Conservation (phyloP, 2,113 vertebrate species). For the Micronycteris hirsuta region DNA sequence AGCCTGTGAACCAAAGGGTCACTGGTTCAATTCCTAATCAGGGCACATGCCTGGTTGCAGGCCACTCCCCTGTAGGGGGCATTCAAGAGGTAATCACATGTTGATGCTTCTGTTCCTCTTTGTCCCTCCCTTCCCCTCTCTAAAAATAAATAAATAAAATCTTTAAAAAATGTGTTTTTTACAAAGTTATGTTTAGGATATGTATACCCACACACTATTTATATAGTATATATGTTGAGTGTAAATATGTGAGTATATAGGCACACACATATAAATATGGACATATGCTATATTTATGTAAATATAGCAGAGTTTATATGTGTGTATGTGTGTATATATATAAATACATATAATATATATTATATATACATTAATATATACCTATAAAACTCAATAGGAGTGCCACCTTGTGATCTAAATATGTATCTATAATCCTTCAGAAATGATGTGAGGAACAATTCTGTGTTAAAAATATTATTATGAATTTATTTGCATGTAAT, state of each 20-base stretch:
- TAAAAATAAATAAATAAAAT: too few relatives aligned
- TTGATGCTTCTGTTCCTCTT: too few relatives aligned
- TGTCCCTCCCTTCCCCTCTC: too few relatives aligned
- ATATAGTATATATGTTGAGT: background rate
- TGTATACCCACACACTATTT: too few relatives aligned
- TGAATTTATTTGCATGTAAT: conserved; percentile 16
- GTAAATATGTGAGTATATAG: background rate
- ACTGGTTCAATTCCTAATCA: too few relatives aligned
- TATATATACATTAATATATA: background rate
- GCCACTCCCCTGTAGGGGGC: too few relatives aligned
- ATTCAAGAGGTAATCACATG: too few relatives aligned
- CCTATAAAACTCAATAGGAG: background rate
- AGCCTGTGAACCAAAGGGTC: too few relatives aligned
- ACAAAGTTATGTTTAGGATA: background rate
- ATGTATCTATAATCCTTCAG: background rate
- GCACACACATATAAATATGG: background rate
- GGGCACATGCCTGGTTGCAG: too few relatives aligned
- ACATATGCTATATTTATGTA: background rate
- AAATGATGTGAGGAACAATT: background rate
- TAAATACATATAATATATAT: too few relatives aligned
- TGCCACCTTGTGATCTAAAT: background rate
- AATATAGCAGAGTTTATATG: background rate
- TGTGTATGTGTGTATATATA: too few relatives aligned
- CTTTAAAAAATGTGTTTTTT: background rate
- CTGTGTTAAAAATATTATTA: conserved; percentile 27